Evolutionary conservation across 2,888 invertebrate genomes (phyloP), one percentile per base, ranked within the genome.

Genomic region (Eupithecia subfuscata): DNA sequence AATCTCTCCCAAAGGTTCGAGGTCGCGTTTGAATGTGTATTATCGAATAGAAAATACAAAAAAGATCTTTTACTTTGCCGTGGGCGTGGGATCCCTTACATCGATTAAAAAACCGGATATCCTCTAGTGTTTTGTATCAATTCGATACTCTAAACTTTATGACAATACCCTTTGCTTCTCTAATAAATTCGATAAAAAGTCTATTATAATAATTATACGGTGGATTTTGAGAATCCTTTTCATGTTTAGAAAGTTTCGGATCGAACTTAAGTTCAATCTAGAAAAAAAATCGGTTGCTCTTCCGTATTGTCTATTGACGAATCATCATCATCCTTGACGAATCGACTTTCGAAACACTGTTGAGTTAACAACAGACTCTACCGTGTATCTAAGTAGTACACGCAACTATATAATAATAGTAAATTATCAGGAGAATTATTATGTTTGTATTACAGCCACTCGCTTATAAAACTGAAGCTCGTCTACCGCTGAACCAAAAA

Each of bases 61-160:
- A 85, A 84, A 83, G 77, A 79, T 77, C 80, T 77, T 81, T 82
- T 83, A 84, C 82, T 84, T 81, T 79, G 82, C 81, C 83, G 89
- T 85, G 86, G 91, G 92, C 92, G 93, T 93, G 92, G 90, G 92
- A 92, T 82, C 85, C 80, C 75, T 81, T 34, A 77, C 77, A 85
- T 87, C 85, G 82, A 81, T 85, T 82, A 87, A 87, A 87, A 87
- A 85, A 88, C 91, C 92, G 93, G 93, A 94, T 92, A 91, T 93
- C 93, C 93, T 87, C 78, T 83, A 84, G 83, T 80, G 84, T 87
- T 89, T 87, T 88, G 88, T 89, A 87, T 89, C 87, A 87, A 85
- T 86, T 81, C 83, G 84, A 84, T 85, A 83, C 85, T 85, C 81
- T 79, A 82, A 84, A 84, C 84, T 80, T 83, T 82, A 85, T 83